phyloP scores from a whole-genome alignment of 2,888 invertebrate species.

The Cephus nigrinus region DNA sequence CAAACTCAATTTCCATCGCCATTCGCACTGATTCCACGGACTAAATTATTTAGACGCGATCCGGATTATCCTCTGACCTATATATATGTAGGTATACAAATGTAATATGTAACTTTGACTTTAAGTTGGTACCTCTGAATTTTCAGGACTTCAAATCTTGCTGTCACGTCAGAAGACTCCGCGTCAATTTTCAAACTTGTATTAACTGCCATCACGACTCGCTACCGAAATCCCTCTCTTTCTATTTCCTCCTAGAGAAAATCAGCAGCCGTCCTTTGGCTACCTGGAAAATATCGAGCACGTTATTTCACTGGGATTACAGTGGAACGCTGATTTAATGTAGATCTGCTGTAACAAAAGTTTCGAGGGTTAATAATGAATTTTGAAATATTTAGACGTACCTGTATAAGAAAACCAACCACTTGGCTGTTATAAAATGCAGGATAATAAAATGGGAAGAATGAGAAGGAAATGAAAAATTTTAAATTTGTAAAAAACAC shows the following conservation, averaged over 20 bases:
- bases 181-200: not conserved
- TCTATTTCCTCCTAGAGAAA: not conserved
- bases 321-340: not conserved
- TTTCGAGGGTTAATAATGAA: not conserved
- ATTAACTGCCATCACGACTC: not conserved
- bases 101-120: not conserved
- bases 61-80: not conserved
- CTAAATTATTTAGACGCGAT: conserved; percentile 1
- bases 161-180: not conserved
- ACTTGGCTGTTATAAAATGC: too few relatives aligned
- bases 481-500: too few relatives aligned
- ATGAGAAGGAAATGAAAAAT: too few relatives aligned
- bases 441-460: too few relatives aligned
- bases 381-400: not conserved
- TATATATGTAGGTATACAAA: not conserved
- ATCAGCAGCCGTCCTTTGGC: not conserved
- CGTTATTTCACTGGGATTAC: not conserved
- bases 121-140: not conserved
- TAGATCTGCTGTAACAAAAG: not conserved
- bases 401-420: not conserved
- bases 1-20: not conserved
- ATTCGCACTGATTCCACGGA: not conserved
- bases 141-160: not conserved
- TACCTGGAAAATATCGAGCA: not conserved
- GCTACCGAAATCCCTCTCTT: not conserved